Percentiles rank a stretch among this genome's conserved stretches.
Conservation (phyloP, 2,888 invertebrate genomes). For the Synanthedon formicaeformis region DNA sequence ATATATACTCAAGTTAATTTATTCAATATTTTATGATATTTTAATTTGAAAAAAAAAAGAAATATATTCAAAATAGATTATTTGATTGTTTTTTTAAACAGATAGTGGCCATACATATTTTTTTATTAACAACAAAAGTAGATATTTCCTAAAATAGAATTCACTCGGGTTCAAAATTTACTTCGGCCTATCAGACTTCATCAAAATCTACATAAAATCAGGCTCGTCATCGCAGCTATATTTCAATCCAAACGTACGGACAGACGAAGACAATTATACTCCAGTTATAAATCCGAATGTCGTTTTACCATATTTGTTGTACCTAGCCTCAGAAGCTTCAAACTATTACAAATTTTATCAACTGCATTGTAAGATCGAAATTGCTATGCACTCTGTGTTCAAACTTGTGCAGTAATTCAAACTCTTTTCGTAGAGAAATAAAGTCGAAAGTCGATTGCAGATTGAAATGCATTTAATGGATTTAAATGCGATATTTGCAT, state of each 20-base stretch:
- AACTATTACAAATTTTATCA: background rate
- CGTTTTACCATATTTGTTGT: slow-evolving; percentile 26
- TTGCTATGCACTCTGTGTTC: background rate
- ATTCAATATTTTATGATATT: too few relatives aligned
- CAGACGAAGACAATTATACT: slow-evolving; percentile 31
- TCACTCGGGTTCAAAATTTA: background rate
- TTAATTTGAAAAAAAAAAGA: too few relatives aligned
- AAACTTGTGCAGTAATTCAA: too few relatives aligned
- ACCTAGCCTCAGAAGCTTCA: background rate
- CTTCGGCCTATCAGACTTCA: background rate
- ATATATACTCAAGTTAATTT: too few relatives aligned
- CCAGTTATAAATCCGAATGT: slow-evolving; percentile 31
- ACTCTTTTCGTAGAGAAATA: background rate
- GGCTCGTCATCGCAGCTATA: slow-evolving; percentile 14
- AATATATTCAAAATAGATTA: too few relatives aligned
- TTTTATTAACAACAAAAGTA: background rate
- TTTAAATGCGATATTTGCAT: slow-evolving; percentile 22
- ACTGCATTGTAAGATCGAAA: background rate
- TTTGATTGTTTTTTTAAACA: too few relatives aligned
- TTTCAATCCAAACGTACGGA: slow-evolving; percentile 18
- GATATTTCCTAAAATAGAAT: background rate
- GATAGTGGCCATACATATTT: too few relatives aligned
- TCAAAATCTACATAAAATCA: slow-evolving; percentile 11
- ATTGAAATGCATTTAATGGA: slow-evolving; percentile 7
- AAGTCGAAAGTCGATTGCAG: background rate